Base-by-base conservation (phyloP, 2,888 invertebrate genomes). In the Bombylius major region DNA sequence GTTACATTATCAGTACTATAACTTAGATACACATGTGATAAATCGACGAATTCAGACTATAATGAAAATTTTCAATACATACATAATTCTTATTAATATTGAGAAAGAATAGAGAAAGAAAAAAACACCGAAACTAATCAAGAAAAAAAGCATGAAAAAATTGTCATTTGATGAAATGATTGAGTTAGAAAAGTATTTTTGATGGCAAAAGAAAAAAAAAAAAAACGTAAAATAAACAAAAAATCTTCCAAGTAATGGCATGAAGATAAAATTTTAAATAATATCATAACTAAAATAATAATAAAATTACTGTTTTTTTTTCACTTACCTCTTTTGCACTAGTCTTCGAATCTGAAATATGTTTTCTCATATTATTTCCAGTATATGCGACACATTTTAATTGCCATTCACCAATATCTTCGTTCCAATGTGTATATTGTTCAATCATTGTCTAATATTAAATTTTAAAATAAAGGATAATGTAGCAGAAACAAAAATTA, bases 401-500 rank as follows among this genome's bases (percentile, higher is more conserved):
- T 71, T 98, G 96, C 91, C 97, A 99, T 74, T 99, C 98, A 42
- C 97, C 97, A 42, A 96, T 90, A 68, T 98, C 97, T 73, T 96
- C 96, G 76, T 96, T 98, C 95, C 97, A 99, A 67, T 90, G 87
- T 48, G 95, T 88, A 69, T 95, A 90, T 65, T 87, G 81, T 67
- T 94, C 92, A 60, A 97, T 89, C 75, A 91, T 81, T 51, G 86
- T 86, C 87, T 90, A 69, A 3, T 67, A 67, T 60, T 31, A 53
- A 58, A 48, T 13, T 23, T 23, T 23, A 23, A 23, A 23, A 2
- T 23, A 23, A 23, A 23, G 23, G 23, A 23, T 23, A 45, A 49
- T 12, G 54, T 31, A 47, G 36, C 58, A 23, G 3, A 23, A 50
- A 36, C 47, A 53, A 44, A 23, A 23, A 23, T 2, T 23, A 23